A percentile compares a stretch with the other conserved stretches of the same genome.
Conservation (phyloP, 2,888 invertebrate genomes). For the Acanthosepion esculentum region DNA sequence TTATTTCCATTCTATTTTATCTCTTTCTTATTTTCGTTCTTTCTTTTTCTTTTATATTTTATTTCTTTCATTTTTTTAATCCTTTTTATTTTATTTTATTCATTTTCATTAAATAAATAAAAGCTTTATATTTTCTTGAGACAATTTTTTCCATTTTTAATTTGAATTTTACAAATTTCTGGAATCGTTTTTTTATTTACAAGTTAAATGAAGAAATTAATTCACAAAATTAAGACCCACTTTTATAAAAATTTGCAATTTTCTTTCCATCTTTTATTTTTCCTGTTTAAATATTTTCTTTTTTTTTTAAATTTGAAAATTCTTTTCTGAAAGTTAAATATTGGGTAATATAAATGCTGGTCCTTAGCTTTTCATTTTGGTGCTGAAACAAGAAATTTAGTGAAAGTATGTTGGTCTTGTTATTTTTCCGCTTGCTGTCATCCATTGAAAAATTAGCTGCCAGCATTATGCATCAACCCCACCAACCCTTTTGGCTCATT, state of each 20-base stretch:
- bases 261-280: neutral
- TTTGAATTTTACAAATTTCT: neutral
- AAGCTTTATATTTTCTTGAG: neutral
- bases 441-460: constrained; percentile 10
- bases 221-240: neutral
- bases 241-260: neutral
- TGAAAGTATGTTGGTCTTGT: constrained; percentile 33
- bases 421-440: constrained; percentile 33
- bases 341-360: neutral
- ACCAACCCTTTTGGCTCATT: neutral
- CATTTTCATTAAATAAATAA: neutral
- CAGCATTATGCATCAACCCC: neutral
- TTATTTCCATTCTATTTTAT: neutral
- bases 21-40: neutral
- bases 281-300: neutral
- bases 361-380: constrained; percentile 33
- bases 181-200: neutral
- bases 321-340: neutral
- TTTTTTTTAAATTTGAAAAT: neutral
- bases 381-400: neutral
- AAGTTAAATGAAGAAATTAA: constrained; percentile 33
- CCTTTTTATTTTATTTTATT: neutral
- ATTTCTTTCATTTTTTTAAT: neutral
- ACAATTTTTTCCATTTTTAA: neutral
- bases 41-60: neutral